Conservation (phyloP, 2,888 invertebrate genomes). For the Lycia hirtaria region DNA sequence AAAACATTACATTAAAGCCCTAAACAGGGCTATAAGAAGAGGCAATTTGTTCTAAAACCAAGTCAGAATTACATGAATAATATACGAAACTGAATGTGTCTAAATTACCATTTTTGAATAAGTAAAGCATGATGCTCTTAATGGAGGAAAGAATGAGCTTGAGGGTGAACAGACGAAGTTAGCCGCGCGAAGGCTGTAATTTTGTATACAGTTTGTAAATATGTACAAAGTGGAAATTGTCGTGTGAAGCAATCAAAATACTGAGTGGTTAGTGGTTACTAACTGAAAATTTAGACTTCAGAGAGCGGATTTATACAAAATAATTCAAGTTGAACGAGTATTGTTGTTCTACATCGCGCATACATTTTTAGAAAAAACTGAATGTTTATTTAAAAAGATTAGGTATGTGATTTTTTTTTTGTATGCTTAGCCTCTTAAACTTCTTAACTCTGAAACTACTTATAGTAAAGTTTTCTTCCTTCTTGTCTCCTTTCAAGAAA, state of each 20-base stretch:
- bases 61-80: conserved; percentile 49
- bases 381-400: no score
- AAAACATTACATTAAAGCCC: conserved; percentile 33
- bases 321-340: no score
- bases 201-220: conserved; percentile 13
- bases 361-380: no score
- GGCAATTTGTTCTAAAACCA: conserved; percentile 45
- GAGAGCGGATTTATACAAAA: no score
- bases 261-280: background rate
- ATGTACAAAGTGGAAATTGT: conserved; percentile 13
- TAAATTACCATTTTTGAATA: conserved; percentile 47
- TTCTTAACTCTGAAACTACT: no score
- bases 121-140: conserved; percentile 33
- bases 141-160: conserved; percentile 36
- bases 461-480: no score
- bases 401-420: no score
- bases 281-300: background rate
- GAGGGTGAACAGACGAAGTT: conserved; percentile 20
- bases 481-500: no score
- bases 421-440: no score
- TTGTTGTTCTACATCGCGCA: no score
- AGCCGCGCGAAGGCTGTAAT: conserved; percentile 15
- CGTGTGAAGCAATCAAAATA: background rate
- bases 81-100: conserved; percentile 48
- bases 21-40: conserved; percentile 29